phyloP scores from a whole-genome alignment of 2,797 vertebrate genomes.

The Helarctos malayanus region DNA sequence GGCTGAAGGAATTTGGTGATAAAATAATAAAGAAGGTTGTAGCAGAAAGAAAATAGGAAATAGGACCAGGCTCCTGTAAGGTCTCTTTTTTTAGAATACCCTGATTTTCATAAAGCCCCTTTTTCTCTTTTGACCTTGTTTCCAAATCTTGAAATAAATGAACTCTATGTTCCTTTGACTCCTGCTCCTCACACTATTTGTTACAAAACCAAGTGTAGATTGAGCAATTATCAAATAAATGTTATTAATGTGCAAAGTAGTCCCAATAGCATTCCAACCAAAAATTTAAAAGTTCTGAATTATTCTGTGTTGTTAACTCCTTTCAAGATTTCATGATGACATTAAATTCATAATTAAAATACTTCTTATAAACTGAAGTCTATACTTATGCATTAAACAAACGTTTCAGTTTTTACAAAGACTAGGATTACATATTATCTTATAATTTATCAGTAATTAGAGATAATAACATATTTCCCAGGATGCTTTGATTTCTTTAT shows the following conservation, averaged over 20 bases:
- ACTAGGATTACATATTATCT: neutral
- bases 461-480: neutral
- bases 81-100: neutral
- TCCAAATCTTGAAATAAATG: constrained; percentile 53
- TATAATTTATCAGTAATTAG: neutral
- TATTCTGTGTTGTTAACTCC: neutral
- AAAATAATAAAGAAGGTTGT: neutral
- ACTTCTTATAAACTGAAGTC: neutral
- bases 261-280: neutral
- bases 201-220: neutral
- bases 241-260: neutral
- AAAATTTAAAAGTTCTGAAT: neutral
- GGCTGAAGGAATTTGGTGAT: neutral
- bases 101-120: neutral
- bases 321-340: neutral
- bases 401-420: neutral
- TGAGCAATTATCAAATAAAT: neutral
- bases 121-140: constrained; percentile 16
- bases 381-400: neutral
- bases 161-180: constrained; percentile 10
- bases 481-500: neutral
- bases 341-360: neutral
- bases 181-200: neutral
- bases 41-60: neutral
- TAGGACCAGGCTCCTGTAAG: neutral